Evolutionary conservation across 2,888 invertebrate species (phyloP).

Genomic region (Pachycephus smyrnensis): DNA sequence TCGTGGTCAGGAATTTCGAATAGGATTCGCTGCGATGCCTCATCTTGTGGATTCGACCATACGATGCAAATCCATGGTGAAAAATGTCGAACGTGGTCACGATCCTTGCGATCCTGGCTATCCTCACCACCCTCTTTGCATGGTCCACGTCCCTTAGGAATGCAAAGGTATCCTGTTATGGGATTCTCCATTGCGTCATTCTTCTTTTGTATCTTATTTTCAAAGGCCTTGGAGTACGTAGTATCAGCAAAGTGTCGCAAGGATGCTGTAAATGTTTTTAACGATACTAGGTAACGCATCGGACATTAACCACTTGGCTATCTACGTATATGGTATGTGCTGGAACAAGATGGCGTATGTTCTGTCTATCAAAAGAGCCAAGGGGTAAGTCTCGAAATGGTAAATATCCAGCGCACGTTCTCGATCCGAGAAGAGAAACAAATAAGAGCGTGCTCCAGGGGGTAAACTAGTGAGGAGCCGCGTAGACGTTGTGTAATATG

Average conservation of each 20-base stretch:
- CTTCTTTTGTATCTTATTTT: not conserved
- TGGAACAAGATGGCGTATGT: not conserved
- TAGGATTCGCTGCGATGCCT: not conserved
- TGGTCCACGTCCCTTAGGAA: not conserved
- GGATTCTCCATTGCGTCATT: not conserved
- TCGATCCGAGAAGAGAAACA: constrained; percentile 2
- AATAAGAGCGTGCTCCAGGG: not conserved
- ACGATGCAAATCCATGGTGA: constrained; percentile 28
- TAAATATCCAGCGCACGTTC: not conserved
- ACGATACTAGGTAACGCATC: too few species aligned
- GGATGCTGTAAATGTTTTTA: not conserved
- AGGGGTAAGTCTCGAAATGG: not conserved
- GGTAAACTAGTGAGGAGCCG: constrained; percentile 17
- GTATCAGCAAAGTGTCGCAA: not conserved
- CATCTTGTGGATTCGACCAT: constrained; percentile 11
- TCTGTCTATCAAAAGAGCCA: constrained; percentile 10
- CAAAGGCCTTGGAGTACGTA: not conserved
- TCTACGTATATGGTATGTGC: not conserved
- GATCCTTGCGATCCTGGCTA: too few species aligned
- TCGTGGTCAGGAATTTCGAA: constrained; percentile 10
- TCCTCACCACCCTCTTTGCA: too few species aligned
- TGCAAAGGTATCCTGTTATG: not conserved
- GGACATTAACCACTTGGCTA: not conserved
- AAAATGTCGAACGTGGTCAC: not conserved
- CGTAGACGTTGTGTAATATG: constrained; percentile 49